Evolutionary conservation across 1,140 invertebrate genomes (phyloP), one percentile per base, ranked within the genome.

Genomic region (Arctopsyche grandis): DNA sequence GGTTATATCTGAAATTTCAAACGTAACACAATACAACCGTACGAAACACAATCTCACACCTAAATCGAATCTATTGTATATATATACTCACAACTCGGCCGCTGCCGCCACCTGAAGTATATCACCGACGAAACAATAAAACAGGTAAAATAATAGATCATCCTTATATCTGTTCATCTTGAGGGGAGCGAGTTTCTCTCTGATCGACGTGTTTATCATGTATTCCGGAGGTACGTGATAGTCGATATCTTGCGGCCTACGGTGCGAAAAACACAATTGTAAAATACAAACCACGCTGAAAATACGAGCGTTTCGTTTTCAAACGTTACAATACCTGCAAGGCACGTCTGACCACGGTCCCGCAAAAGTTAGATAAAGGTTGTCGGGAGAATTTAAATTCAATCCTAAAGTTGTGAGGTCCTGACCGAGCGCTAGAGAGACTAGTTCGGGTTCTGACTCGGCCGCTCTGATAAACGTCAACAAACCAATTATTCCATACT

Each of bases 211-310:
- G 86, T 99, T 99, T 84, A 99, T 99, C 86, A 99, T 91, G 90
- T 99, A 99, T 90, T 99, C 98, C 79, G 97, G 94, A 84, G 98
- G 98, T 86, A 99, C 98, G 86, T 98, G 96, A 88, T 96, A 99
- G 90, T 99, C 98, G 87, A 99, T 97, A 88, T 99, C 98, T 90
- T 99, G 97, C 82, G 98, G 96, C 89, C 98, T 91, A 83, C 7
- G 1, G 7, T 38, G 7, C 29, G 29, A 38, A 38, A 38, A 38
- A 38, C 7, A 4, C 29, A 38, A 4, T 38, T 7, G 7, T 38
- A 5, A 86, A 85, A 66, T 22, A 63, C 69, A 80, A 60, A 60
- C 5, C 56, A 5, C 56, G 16, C 5, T 60, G 16, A 21, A 60
- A 5, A 16, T 60, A 21, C 56, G 12, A 46, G 12, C 12, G 12